Evolutionary conservation across 2,888 invertebrate genomes (phyloP).

Genomic region (Acleris cristana): DNA sequence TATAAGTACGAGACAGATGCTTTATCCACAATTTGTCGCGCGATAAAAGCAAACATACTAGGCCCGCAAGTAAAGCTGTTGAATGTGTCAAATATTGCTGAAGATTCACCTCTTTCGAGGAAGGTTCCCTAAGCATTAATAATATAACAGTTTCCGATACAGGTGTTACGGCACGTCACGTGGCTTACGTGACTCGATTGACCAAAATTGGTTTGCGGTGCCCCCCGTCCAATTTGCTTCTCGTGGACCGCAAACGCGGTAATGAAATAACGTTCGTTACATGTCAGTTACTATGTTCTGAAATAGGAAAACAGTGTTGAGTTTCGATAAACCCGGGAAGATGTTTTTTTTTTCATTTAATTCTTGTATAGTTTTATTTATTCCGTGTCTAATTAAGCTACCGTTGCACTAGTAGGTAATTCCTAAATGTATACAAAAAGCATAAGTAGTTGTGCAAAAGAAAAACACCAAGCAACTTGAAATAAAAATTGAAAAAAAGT

Average conservation of each 20-base stretch:
- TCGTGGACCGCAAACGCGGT: conserved; percentile 35
- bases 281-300: not conserved
- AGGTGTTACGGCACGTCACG: conserved; percentile 41
- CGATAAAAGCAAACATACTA: too few species aligned
- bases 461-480: not conserved
- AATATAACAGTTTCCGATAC: conserved; percentile 19
- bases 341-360: too few species aligned
- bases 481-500: not conserved
- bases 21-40: too few species aligned
- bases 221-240: conserved; percentile 58
- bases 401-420: too few species aligned
- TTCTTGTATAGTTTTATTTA: too few species aligned
- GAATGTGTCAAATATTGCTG: too few species aligned
- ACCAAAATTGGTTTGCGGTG: conserved; percentile 65
- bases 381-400: too few species aligned
- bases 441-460: not conserved
- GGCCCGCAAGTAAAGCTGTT: too few species aligned
- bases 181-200: conserved; percentile 59
- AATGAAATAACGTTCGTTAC: conserved; percentile 20
- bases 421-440: too few species aligned
- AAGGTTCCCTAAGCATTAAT: not conserved
- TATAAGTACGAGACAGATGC: too few species aligned
- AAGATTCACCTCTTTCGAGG: not conserved
- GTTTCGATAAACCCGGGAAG: too few species aligned
- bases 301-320: not conserved